Evolutionary conservation across 2,888 invertebrate genomes (phyloP).

Genomic region (Smittia aterrima): DNA sequence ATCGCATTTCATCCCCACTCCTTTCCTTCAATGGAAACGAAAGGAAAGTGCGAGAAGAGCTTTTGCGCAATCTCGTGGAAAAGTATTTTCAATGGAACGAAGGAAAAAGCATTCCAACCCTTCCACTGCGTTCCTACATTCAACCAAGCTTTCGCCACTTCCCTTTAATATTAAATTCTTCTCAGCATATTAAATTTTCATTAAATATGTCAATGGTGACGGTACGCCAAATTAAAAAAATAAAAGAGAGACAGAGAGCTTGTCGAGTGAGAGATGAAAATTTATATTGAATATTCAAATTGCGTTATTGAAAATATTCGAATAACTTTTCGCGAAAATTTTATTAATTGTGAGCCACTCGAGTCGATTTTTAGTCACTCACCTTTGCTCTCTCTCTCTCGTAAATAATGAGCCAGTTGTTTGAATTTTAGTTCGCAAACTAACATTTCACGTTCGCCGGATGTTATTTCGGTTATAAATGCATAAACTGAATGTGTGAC

Average conservation of each 20-base stretch:
- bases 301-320: constrained; percentile 29
- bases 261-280: constrained; percentile 3
- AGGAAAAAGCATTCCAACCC: background rate
- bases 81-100: background rate
- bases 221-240: constrained; percentile 20
- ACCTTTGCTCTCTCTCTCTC: background rate
- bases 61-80: background rate
- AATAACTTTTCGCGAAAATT: constrained; percentile 6
- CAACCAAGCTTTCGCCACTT: background rate
- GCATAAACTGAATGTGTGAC: background rate
- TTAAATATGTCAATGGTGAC: constrained; percentile 24
- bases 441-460: background rate
- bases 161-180: constrained; percentile 17
- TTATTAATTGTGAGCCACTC: constrained; percentile 5
- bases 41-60: background rate
- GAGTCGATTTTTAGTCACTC: background rate
- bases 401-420: background rate
- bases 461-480: background rate
- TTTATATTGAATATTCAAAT: constrained; percentile 34
- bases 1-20: background rate
- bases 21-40: background rate
- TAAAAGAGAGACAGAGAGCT: background rate
- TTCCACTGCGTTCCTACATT: background rate
- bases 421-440: background rate
- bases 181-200: constrained; percentile 20